Evolutionary conservation across 2,113 vertebrate species (phyloP).

Genomic region (Hoplias malabaricus): DNA sequence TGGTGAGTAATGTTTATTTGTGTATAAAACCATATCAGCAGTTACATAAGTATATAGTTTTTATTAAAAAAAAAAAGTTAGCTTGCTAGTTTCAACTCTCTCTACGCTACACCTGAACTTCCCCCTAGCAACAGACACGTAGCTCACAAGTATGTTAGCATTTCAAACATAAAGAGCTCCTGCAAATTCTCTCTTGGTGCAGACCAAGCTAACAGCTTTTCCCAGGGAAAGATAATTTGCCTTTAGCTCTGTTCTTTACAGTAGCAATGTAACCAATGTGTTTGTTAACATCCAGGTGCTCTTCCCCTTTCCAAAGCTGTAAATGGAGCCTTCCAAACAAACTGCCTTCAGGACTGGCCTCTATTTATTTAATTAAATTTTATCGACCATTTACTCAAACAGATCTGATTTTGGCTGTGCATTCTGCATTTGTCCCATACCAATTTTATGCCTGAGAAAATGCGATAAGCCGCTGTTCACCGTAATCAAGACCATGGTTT

Average conservation of each 20-base stretch:
- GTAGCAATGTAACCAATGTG: slow-evolving; percentile 11
- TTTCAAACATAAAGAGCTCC: neutral
- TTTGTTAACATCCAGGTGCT: slow-evolving; percentile 41
- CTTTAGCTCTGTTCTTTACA: neutral
- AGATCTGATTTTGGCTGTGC: slow-evolving; percentile 8
- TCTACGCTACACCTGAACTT: too few relatives aligned
- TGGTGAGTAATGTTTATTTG: too few relatives aligned
- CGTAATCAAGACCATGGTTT: slow-evolving; percentile 22
- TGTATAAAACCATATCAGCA: too few relatives aligned
- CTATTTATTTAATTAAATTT: slow-evolving; percentile 2
- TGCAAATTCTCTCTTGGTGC: neutral
- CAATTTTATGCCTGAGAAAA: slow-evolving; percentile 26
- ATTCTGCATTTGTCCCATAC: slow-evolving; percentile 16
- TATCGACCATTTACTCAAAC: slow-evolving; percentile 27
- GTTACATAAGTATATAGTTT: too few relatives aligned
- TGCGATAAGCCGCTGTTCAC: slow-evolving; percentile 5
- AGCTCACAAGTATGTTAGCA: too few relatives aligned
- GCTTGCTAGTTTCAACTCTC: too few relatives aligned
- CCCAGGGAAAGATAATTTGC: slow-evolving; percentile 29
- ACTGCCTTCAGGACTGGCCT: neutral
- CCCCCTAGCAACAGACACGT: too few relatives aligned
- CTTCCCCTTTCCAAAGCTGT: slow-evolving; percentile 39
- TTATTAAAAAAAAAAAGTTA: too few relatives aligned
- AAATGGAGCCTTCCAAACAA: slow-evolving; percentile 3
- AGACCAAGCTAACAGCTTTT: slow-evolving; percentile 27